phyloP scores from a whole-genome alignment of 2,797 vertebrate genomes.

The Rhabdophis nuchalis region DNA sequence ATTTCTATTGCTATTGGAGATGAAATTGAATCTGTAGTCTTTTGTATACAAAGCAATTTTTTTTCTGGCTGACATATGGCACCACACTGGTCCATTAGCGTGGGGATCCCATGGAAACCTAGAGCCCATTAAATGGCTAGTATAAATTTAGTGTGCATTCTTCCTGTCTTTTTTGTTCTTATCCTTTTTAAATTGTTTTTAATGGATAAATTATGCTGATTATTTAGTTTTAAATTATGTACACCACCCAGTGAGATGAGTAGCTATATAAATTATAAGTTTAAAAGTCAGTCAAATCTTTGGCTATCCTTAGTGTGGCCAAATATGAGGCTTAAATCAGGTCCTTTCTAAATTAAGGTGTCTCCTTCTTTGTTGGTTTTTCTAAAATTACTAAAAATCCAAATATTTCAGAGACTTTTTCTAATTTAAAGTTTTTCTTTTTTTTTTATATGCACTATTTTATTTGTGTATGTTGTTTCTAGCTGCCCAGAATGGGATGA shows the following conservation, averaged over 20 bases:
- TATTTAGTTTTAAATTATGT: not conserved
- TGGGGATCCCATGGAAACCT: not conserved
- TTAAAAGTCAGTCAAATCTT: not conserved
- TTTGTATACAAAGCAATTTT: not conserved
- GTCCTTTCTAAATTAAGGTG: not conserved
- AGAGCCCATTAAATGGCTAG: not conserved
- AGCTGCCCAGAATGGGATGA: not conserved
- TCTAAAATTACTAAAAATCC: not conserved
- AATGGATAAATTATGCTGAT: not conserved
- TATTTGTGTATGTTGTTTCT: not conserved
- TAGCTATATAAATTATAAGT: not conserved
- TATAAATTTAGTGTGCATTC: not conserved
- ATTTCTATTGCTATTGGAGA: not conserved
- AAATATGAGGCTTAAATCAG: not conserved
- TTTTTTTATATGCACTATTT: not conserved
- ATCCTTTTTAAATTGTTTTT: not conserved
- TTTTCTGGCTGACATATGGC: not conserved
- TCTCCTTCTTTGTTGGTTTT: not conserved
- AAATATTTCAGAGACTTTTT: not conserved
- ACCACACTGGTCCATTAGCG: not conserved
- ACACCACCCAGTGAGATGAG: not conserved
- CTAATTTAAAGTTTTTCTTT: not conserved
- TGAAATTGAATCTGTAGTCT: not conserved
- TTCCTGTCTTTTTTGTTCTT: not conserved
- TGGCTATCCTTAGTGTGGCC: not conserved